These are phyloP conservation scores for Vulpes ferrilata DNA, from an alignment of 2,113 vertebrate genomes.

Conservation along the genomic window DNA sequence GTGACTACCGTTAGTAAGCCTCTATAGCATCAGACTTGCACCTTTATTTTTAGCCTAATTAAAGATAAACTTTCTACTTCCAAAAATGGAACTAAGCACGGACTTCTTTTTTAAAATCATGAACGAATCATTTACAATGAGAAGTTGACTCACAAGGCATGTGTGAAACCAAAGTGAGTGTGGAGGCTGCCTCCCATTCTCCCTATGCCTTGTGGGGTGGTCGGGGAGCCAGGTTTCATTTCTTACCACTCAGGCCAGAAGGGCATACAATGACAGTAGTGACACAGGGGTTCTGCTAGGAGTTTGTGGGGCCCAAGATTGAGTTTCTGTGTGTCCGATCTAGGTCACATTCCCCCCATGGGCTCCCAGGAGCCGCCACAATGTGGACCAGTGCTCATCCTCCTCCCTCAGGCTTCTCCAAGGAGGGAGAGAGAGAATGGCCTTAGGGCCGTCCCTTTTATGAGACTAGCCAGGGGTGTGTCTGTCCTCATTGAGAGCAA, in stretches of 20 bases:
- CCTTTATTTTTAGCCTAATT: slow-evolving; percentile 38
- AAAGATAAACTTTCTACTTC: not conserved
- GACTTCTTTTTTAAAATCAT: not conserved
- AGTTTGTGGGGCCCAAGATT: not conserved
- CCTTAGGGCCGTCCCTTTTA: not conserved
- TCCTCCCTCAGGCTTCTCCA: not conserved
- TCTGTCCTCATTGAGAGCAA: not conserved
- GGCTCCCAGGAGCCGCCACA: not conserved
- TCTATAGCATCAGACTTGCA: not conserved
- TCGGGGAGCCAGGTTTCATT: too few species aligned
- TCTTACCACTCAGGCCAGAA: not conserved
- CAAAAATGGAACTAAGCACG: not conserved
- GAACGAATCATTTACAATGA: not conserved
- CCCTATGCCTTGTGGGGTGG: not conserved
- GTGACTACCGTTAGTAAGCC: not conserved
- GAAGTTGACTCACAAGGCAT: not conserved
- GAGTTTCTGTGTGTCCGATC: not conserved
- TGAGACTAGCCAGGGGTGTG: not conserved
- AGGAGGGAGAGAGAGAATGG: fast-evolving
- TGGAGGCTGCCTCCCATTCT: not conserved
- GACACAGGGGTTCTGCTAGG: not conserved
- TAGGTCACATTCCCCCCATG: not conserved
- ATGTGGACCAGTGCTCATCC: fast-evolving
- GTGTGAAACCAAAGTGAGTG: not conserved
- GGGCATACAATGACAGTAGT: not conserved